phyloP scores from a whole-genome alignment of 2,888 invertebrate species.

The Drosophila melanocephala region DNA sequence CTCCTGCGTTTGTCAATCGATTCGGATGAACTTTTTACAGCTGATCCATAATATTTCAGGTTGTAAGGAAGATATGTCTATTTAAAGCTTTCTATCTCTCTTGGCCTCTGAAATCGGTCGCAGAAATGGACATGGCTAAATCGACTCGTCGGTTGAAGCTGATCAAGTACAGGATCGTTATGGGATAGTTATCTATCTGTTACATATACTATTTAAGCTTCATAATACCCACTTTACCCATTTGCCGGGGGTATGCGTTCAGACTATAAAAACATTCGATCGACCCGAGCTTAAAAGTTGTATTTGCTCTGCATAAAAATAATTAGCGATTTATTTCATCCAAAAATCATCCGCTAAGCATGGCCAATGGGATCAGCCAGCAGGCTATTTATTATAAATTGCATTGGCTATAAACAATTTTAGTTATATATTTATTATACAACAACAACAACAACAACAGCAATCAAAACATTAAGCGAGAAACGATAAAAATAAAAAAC shows the following conservation, averaged over 20 bases:
- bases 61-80: no score
- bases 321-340: slow-evolving; percentile 18
- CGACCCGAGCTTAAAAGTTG: slow-evolving; percentile 14
- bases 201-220: not conserved
- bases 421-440: slow-evolving; percentile 55
- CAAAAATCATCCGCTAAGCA: slow-evolving; percentile 49
- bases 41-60: not conserved
- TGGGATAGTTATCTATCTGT: not conserved
- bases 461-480: slow-evolving; percentile 11
- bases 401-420: slow-evolving; percentile 55
- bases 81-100: not conserved
- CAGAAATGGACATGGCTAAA: not conserved
- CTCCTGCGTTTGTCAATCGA: not conserved
- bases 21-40: not conserved
- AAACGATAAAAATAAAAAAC: slow-evolving; percentile 13
- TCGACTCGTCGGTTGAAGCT: not conserved
- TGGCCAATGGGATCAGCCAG: slow-evolving; percentile 63
- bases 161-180: not conserved
- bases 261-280: slow-evolving; percentile 13
- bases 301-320: slow-evolving; percentile 10
- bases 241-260: not conserved
- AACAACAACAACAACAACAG: not conserved
- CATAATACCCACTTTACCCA: not conserved
- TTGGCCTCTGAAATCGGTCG: not conserved
- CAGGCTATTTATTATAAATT: slow-evolving; percentile 45